A percentile compares a stretch with the other conserved stretches of the same genome.
Evolutionary conservation across 1,140 invertebrate species (phyloP).

Genomic region (Hyles euphorbiae): DNA sequence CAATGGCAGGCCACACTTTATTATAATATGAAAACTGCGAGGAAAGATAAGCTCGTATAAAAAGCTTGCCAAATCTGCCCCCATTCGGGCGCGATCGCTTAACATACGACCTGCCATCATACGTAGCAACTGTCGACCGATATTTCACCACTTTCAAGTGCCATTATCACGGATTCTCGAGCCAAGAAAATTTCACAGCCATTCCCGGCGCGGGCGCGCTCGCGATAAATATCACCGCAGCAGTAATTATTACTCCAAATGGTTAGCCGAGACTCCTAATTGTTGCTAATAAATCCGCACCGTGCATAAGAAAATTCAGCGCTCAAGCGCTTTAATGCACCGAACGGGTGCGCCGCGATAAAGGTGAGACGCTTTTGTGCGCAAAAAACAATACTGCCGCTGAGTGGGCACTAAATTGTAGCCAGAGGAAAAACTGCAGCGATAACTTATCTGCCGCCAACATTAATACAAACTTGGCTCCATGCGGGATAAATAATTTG

Average conservation of each 20-base stretch:
- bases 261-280: conserved; percentile 13
- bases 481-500: conserved; percentile 12
- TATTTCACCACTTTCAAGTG: conserved; percentile 17
- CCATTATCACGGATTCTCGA: conserved; percentile 13
- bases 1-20: too few species aligned
- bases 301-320: conserved; percentile 21
- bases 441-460: conserved; percentile 12
- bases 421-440: conserved; percentile 15
- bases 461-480: too few species aligned
- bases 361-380: conserved; percentile 7
- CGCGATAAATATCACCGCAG: conserved; percentile 17
- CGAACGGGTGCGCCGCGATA: conserved; percentile 7
- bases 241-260: conserved; percentile 23
- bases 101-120: conserved; percentile 14
- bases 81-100: conserved; percentile 3
- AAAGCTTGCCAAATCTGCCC: too few species aligned
- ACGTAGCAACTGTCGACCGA: conserved; percentile 15
- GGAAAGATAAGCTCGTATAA: too few species aligned
- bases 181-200: conserved; percentile 24
- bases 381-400: conserved; percentile 4
- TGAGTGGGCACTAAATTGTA: conserved; percentile 9
- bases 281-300: conserved; percentile 22
- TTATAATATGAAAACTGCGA: too few species aligned
- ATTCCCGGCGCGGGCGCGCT: neutral
- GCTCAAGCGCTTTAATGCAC: conserved; percentile 12